These are phyloP conservation scores for Bombylius discolor DNA, from an alignment of 2,888 invertebrate species.

Conservation along the genomic window DNA sequence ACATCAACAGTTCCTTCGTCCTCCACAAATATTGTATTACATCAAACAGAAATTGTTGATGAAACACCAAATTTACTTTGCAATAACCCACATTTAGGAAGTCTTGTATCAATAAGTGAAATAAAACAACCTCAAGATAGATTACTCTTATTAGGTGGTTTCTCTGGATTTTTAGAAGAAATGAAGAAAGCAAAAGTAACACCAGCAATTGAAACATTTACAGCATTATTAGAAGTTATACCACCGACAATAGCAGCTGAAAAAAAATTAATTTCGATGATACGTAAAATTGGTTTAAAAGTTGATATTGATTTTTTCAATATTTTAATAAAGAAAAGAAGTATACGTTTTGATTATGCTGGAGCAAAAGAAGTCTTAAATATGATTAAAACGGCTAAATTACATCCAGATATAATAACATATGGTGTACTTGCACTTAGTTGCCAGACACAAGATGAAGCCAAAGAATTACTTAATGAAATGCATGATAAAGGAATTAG, in stretches of 20 bases:
- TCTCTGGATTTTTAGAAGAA: slow-evolving; percentile 56
- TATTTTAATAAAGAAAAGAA: slow-evolving; percentile 69
- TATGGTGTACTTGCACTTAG: slow-evolving; percentile 75
- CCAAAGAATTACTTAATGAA: slow-evolving; percentile 50
- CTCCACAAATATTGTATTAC: too few relatives aligned
- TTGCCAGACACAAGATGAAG: slow-evolving; percentile 52
- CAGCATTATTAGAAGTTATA: slow-evolving; percentile 58
- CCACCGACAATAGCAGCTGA: slow-evolving; percentile 56
- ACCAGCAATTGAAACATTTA: slow-evolving; percentile 69
- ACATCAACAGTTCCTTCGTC: background rate
- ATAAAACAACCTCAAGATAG: slow-evolving; percentile 49
- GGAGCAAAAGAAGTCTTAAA: slow-evolving; percentile 51
- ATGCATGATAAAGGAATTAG: slow-evolving; percentile 54
- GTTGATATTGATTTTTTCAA: slow-evolving; percentile 77
- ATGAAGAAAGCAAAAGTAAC: slow-evolving; percentile 54
- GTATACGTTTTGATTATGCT: slow-evolving; percentile 52
- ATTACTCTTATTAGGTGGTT: slow-evolving; percentile 67
- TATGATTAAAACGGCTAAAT: slow-evolving; percentile 42
- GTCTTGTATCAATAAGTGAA: slow-evolving; percentile 45
- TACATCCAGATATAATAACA: slow-evolving; percentile 63
- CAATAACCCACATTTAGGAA: slow-evolving; percentile 44
- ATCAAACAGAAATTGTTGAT: background rate
- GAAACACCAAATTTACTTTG: slow-evolving; percentile 54
- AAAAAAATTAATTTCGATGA: slow-evolving; percentile 47
- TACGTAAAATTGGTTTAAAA: slow-evolving; percentile 46